Evolutionary conservation across 1,140 invertebrate genomes (phyloP).

Genomic region (Camponotus pennsylvanicus): DNA sequence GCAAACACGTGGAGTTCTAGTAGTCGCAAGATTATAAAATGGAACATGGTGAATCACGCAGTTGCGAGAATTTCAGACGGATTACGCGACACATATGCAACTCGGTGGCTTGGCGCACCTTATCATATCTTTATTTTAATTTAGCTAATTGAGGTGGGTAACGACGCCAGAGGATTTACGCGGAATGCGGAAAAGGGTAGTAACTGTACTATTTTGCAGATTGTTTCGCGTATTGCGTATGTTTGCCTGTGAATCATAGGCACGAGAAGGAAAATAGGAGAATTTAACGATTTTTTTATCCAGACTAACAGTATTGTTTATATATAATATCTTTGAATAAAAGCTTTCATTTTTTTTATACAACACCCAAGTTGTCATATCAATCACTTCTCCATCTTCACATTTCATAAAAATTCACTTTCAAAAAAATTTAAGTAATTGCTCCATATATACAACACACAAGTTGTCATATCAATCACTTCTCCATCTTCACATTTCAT

Average conservation of each 20-base stretch:
- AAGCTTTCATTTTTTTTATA: no score
- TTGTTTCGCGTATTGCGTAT: background rate
- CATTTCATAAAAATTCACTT: no score
- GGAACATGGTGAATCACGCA: constrained; percentile 6
- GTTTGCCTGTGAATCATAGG: background rate
- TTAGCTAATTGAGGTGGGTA: constrained; percentile 56
- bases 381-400: no score
- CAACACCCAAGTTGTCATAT: no score
- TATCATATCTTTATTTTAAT: constrained; percentile 31
- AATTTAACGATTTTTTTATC: no score
- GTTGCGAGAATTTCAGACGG: constrained; percentile 42
- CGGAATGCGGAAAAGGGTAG: constrained; percentile 23
- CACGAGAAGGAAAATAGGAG: no score
- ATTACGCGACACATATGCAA: background rate
- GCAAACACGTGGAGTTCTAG: background rate
- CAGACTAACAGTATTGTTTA: no score
- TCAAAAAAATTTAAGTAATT: no score
- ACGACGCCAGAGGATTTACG: constrained; percentile 28
- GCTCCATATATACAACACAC: no score
- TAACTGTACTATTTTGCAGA: constrained; percentile 1
- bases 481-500: no score
- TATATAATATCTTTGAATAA: no score
- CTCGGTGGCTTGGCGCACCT: constrained; percentile 32
- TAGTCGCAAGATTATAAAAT: constrained; percentile 1
- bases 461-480: no score